Conservation (phyloP, 2,113 vertebrate genomes). For the Piprites chloris region DNA sequence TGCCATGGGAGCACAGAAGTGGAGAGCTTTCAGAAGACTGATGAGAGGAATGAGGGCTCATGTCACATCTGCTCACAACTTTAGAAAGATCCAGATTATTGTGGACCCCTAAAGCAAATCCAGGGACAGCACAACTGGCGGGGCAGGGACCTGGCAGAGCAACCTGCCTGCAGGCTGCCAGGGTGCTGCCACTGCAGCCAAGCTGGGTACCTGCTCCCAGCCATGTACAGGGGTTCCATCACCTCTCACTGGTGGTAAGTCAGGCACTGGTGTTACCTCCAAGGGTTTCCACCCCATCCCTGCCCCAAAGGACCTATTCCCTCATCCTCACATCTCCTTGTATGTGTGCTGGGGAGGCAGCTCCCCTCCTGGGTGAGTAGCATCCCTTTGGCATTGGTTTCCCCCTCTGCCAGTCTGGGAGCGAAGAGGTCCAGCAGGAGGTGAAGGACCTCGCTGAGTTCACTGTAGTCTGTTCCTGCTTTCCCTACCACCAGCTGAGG, state of each 20-base stretch:
- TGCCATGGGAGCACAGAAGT: not conserved
- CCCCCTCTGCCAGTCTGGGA: not conserved
- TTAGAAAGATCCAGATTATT: not conserved
- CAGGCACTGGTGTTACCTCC: not conserved
- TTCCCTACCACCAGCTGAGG: not conserved
- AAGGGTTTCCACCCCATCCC: not conserved
- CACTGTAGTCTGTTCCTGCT: no score
- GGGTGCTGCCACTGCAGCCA: not conserved
- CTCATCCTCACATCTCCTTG: fast-evolving
- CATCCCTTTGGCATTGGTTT: not conserved
- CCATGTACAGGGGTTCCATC: not conserved
- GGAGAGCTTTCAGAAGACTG: not conserved
- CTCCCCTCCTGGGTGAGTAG: fast-evolving
- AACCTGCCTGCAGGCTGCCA: not conserved
- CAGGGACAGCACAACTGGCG: not conserved
- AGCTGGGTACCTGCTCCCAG: not conserved
- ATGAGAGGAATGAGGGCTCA: not conserved
- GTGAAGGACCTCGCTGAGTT: not conserved
- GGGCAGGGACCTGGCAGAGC: not conserved
- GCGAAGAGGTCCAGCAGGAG: not conserved
- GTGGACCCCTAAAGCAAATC: not conserved
- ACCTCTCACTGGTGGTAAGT: not conserved
- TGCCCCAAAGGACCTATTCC: fast-evolving
- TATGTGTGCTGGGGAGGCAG: not conserved
- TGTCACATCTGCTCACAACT: not conserved